Evolutionary conservation across 2,888 invertebrate genomes (phyloP), one percentile per base, ranked within the genome.

Genomic region (Entomobrya multifasciata): DNA sequence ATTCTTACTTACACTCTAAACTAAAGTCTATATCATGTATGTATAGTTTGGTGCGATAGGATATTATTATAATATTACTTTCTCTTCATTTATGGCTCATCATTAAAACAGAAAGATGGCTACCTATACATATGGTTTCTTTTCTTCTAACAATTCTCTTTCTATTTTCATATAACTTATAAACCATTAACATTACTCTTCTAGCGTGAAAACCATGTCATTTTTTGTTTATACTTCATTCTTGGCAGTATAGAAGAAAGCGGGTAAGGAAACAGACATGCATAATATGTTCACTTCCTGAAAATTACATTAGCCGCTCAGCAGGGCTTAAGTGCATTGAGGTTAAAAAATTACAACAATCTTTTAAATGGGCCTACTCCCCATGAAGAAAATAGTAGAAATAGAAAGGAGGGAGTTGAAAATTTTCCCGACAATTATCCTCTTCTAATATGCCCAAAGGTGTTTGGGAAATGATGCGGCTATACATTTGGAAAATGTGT

Each of bases 321-420:
- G 76, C 83, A 27, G 72, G 76, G 65, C 52, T 47, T 83, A 84
- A 77, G 84, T 84, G 84, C 84, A 78, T 70, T 77, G 78, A 78
- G 84, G 84, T 84, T 84, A 84, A 84, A 84, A 83, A 84, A 84
- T 84, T 77, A 78, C 77, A 55, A 57, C 55, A 70, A 77, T 77
- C 78, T 70, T 78, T 78, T 77, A 70, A 84, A 78, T 84, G 84
- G 60, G 52, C 27, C 55, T 25, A 52, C 30, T 76, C 44, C 52
- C 55, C 52, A 77, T 77, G 70, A 65, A 72, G 80, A 72, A 55
- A 44, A 30, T 20, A 36, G 36, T 4, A 36, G 36, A 36, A 36
- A 36, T 4, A 6, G 36, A 36, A 36, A 36, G 36, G 44, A 36
- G 8, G 36, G 4, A 8, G 36, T 62, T 20, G 55, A 77, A 57